phyloP scores from a whole-genome alignment of 2,888 invertebrate genomes.

The Globia sparganii region DNA sequence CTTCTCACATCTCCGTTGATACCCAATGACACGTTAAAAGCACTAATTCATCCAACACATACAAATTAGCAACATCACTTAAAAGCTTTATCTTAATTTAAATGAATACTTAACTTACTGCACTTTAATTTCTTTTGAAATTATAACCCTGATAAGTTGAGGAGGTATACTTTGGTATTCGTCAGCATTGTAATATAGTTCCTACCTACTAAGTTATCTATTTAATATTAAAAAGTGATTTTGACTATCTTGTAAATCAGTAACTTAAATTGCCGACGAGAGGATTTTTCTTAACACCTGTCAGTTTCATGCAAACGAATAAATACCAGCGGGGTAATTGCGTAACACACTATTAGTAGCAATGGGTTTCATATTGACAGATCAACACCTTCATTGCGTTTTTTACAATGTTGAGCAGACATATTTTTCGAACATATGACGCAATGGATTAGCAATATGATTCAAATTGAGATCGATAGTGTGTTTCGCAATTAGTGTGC shows the following conservation, averaged over 20 bases:
- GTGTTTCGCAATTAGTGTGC: too few species aligned
- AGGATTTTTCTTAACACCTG: neutral
- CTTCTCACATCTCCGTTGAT: constrained; percentile 17
- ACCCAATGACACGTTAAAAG: constrained; percentile 33
- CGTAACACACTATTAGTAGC: too few species aligned
- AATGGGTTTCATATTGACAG: too few species aligned
- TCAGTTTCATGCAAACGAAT: too few species aligned
- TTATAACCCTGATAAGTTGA: constrained; percentile 20
- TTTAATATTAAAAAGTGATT: neutral
- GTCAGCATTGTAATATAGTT: neutral
- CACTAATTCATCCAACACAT: constrained; percentile 25
- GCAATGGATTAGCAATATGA: too few species aligned
- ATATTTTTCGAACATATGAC: too few species aligned
- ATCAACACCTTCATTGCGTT: too few species aligned
- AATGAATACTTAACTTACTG: constrained; percentile 9
- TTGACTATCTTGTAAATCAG: neutral
- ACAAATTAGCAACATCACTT: constrained; percentile 39
- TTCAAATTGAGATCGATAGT: too few species aligned
- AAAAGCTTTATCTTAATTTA: constrained; percentile 27
- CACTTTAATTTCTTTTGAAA: constrained; percentile 15
- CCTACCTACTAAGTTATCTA: neutral
- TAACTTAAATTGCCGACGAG: neutral
- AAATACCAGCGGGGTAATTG: too few species aligned
- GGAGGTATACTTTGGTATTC: neutral
- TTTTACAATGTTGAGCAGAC: too few species aligned